These are phyloP conservation scores for Bucorvus abyssinicus DNA, from an alignment of 2,797 vertebrate genomes.

Conservation along the genomic window DNA sequence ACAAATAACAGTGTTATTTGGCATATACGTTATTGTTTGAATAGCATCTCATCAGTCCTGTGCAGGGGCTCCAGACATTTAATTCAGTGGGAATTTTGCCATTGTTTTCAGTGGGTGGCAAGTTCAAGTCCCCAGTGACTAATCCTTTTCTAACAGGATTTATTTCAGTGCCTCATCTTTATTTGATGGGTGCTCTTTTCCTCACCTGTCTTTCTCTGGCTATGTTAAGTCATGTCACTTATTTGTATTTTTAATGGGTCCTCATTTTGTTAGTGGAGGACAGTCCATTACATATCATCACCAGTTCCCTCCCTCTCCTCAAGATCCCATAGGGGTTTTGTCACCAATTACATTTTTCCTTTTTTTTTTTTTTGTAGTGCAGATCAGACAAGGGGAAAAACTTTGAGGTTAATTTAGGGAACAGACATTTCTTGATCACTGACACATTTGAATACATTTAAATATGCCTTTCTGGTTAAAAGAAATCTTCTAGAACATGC, in stretches of 20 bases:
- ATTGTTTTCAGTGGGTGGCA: background rate
- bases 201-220: background rate
- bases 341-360: no score
- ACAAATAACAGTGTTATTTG: conserved; percentile 29
- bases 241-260: background rate
- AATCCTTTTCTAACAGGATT: background rate
- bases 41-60: background rate
- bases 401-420: background rate
- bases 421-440: background rate
- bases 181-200: background rate
- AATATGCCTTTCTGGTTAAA: background rate
- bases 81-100: background rate
- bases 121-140: background rate
- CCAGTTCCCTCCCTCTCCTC: background rate
- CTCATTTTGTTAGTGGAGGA: background rate
- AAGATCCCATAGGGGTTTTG: background rate
- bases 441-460: background rate
- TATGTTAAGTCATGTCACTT: background rate
- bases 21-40: background rate
- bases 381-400: background rate
- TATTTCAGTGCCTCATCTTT: background rate
- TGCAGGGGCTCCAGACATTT: background rate
- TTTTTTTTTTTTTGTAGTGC: background rate
- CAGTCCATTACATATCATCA: background rate
- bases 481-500: background rate